phyloP scores from a whole-genome alignment of 2,888 invertebrate genomes.

The Phaedon cochleariae region DNA sequence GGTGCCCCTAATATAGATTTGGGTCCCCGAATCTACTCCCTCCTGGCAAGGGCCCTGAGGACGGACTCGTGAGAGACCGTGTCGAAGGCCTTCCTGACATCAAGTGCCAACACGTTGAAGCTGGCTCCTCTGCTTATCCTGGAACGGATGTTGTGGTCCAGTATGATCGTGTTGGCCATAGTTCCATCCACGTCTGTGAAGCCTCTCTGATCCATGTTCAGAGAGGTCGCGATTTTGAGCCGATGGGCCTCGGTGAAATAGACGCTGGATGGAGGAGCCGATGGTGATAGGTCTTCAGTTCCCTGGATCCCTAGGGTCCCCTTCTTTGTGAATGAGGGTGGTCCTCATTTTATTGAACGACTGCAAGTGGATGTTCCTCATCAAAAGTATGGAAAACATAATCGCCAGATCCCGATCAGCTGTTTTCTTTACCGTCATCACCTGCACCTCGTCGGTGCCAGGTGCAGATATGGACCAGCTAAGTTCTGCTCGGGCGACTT shows the following conservation, averaged over 20 bases:
- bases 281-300: slow-evolving; percentile 53
- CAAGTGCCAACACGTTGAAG: slow-evolving; percentile 29
- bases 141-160: slow-evolving; percentile 41
- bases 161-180: slow-evolving; percentile 51
- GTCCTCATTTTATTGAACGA: background rate
- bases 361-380: background rate
- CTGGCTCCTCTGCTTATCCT: background rate
- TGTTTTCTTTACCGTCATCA: no score
- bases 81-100: slow-evolving; percentile 42
- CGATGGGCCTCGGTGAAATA: slow-evolving; percentile 43
- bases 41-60: slow-evolving; percentile 26
- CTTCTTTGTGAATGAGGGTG: background rate
- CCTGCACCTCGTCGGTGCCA: no score
- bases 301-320: slow-evolving; percentile 4
- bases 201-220: slow-evolving; percentile 46
- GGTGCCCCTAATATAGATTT: slow-evolving; percentile 1
- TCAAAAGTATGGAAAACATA: background rate
- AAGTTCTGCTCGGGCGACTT: no score
- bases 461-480: no score
- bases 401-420: background rate
- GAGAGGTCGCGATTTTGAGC: slow-evolving; percentile 3
- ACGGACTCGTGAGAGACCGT: slow-evolving; percentile 39
- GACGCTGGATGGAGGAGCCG: slow-evolving; percentile 40
- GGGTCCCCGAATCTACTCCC: slow-evolving; percentile 16
- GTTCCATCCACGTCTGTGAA: slow-evolving; percentile 55